phyloP scores from a whole-genome alignment of 1,140 invertebrate genomes.

The Drosophila hydei region DNA sequence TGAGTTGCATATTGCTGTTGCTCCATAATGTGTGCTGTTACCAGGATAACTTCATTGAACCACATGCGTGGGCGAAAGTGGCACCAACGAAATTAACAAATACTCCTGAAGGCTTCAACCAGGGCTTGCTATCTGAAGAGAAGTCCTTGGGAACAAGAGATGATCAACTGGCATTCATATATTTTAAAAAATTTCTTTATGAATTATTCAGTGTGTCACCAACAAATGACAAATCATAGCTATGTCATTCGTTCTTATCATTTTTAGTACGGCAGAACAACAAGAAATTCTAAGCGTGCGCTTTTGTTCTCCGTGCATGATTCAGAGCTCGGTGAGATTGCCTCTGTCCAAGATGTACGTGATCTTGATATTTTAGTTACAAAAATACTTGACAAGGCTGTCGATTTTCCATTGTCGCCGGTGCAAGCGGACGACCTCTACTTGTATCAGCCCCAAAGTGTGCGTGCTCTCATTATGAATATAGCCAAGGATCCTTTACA shows the following conservation, averaged over 20 bases:
- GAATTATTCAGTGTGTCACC: slow-evolving; percentile 49
- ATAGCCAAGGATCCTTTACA: slow-evolving; percentile 55
- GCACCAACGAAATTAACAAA: slow-evolving; percentile 11
- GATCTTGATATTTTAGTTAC: slow-evolving; percentile 67
- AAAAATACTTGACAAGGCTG: slow-evolving; percentile 52
- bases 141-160: slow-evolving; percentile 29
- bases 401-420: slow-evolving; percentile 29
- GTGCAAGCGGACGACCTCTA: slow-evolving; percentile 19
- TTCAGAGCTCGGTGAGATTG: slow-evolving; percentile 55
- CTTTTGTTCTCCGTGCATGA: slow-evolving; percentile 57
- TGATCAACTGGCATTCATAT: slow-evolving; percentile 60
- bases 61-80: slow-evolving; percentile 58
- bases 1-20: slow-evolving; percentile 49
- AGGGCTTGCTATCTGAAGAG: background rate
- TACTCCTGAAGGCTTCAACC: slow-evolving; percentile 18
- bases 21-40: slow-evolving; percentile 49
- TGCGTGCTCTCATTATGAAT: slow-evolving; percentile 44
- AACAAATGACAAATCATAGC: slow-evolving; percentile 27
- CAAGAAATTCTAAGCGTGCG: slow-evolving; percentile 46
- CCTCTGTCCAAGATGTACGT: slow-evolving; percentile 57
- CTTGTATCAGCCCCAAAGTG: slow-evolving; percentile 26
- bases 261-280: slow-evolving; percentile 51
- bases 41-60: slow-evolving; percentile 60
- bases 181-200: slow-evolving; percentile 70
- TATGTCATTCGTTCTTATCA: slow-evolving; percentile 42